Evolutionary conservation across 1,140 invertebrate genomes (phyloP), one percentile per base, ranked within the genome.

Genomic region (Euschistus heros): DNA sequence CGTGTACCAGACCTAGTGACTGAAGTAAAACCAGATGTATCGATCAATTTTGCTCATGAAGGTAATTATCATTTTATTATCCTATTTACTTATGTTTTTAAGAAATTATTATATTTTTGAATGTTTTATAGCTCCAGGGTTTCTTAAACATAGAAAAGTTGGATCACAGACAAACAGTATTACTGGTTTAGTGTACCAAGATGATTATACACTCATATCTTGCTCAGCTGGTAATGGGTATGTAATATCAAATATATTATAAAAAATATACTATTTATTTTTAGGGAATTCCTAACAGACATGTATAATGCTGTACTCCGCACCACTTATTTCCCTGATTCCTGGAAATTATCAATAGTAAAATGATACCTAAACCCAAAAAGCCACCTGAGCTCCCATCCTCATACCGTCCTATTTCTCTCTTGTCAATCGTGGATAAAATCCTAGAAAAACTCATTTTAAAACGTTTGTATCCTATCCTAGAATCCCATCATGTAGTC

Each of bases 181-280:
- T 15, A 92, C 90, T 0, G 83, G 85, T 8, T 76, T 94, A 13
- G 81, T 83, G 2, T 94, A 91, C 75, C 86, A 89, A 75, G 84
- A 91, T 73, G 83, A 87, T 61, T 76, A 82, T 64, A 86, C 83
- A 17, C 75, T 94, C 8, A 79, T 92, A 33, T 92, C 90, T 0
- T 87, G 89, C 71, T 87, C 88, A 14, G 85, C 89, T 62, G 86
- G 87, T 52, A 90, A 93, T 77, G 89, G 89, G 81, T 61, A 42
- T 33, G 59, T 37, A 37, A 1, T 37, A 37, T 37, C 13, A 37
- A 37, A 37, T 37, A 10, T 37, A 37, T 37, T 37, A 37, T 4
- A 13, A 37, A 37, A 37, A 37, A 37, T 37, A 10, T 37, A 37
- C 27, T 10, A 37, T 37, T 37, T 6, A 10, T 10, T 37, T 37